Percentiles rank a stretch among this genome's conserved stretches.
These are phyloP conservation scores for Epicampocera succincta DNA, from an alignment of 2,888 invertebrate genomes.

Conservation along the genomic window DNA sequence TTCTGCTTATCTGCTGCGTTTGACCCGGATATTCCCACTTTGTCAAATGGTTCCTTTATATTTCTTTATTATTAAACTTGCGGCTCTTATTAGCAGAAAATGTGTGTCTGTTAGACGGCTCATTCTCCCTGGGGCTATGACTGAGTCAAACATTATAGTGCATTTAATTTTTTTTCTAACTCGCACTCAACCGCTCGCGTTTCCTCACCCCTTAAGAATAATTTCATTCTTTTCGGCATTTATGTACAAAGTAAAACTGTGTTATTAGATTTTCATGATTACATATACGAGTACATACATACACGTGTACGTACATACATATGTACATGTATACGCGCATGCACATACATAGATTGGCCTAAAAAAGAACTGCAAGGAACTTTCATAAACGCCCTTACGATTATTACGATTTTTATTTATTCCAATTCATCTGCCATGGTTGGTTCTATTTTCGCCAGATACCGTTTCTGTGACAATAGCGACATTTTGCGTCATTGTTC, in stretches of 20 bases:
- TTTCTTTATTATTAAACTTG: not conserved
- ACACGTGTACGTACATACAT: not conserved
- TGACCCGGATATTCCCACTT: too few species aligned
- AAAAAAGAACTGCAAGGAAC: conserved; percentile 28
- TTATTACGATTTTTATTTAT: conserved; percentile 55
- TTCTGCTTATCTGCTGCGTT: too few species aligned
- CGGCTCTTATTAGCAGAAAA: conserved; percentile 17
- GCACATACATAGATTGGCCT: not conserved
- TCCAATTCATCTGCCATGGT: conserved; percentile 49
- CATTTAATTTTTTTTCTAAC: conserved; percentile 45
- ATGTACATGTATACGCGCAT: conserved; percentile 1
- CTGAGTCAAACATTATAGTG: conserved; percentile 48
- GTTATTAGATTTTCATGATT: conserved; percentile 30
- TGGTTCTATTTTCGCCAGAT: conserved; percentile 49
- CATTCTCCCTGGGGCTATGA: conserved; percentile 54
- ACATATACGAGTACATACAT: not conserved
- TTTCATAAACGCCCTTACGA: conserved; percentile 56
- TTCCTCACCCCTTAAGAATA: conserved; percentile 30
- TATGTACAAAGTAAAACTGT: conserved; percentile 63
- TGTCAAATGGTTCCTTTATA: conserved; percentile 29
- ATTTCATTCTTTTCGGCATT: not conserved
- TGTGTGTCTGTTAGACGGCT: conserved; percentile 51
- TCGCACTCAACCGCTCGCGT: conserved; percentile 15
- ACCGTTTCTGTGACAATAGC: conserved; percentile 42
- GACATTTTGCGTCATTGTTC: conserved; percentile 44